These are phyloP conservation scores for Noctua comes DNA, from an alignment of 2,888 invertebrate genomes.

Conservation along the genomic window DNA sequence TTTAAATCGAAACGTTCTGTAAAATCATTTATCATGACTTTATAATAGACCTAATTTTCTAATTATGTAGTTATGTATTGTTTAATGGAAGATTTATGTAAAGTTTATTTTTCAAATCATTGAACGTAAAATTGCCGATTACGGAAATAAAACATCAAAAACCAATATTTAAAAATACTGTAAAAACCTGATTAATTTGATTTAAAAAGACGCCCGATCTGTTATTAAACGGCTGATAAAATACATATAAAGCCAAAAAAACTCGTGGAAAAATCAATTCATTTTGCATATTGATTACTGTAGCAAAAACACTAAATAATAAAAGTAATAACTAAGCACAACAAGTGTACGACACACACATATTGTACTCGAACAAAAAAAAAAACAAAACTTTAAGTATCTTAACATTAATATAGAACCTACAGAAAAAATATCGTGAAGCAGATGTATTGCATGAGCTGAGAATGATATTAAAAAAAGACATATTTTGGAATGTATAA, in stretches of 20 bases:
- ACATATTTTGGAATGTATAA: not conserved
- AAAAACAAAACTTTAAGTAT: conserved; percentile 67
- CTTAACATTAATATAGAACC: conserved; percentile 45
- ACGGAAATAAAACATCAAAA: conserved; percentile 10
- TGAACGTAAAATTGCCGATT: not conserved
- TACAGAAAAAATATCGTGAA: conserved; percentile 46
- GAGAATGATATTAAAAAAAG: not conserved
- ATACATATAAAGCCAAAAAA: conserved; percentile 74
- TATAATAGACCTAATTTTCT: conserved; percentile 4
- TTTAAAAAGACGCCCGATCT: conserved; percentile 15
- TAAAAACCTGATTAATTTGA: not conserved
- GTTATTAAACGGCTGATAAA: conserved; percentile 57
- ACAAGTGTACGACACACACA: conserved; percentile 72
- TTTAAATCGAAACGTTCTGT: not conserved
- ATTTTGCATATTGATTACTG: conserved; percentile 63
- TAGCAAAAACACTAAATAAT: conserved; percentile 65
- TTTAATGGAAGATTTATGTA: conserved; percentile 1
- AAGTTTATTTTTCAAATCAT: conserved; percentile 1
- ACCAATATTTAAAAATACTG: not conserved
- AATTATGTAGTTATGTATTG: too few species aligned
- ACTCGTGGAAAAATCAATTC: conserved; percentile 42
- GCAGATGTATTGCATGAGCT: conserved; percentile 45
- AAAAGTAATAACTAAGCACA: conserved; percentile 77
- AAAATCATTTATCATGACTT: not conserved
- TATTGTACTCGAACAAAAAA: conserved; percentile 81